Evolutionary conservation across 2,113 vertebrate genomes (phyloP).

Genomic region (Alligator mississippiensis): DNA sequence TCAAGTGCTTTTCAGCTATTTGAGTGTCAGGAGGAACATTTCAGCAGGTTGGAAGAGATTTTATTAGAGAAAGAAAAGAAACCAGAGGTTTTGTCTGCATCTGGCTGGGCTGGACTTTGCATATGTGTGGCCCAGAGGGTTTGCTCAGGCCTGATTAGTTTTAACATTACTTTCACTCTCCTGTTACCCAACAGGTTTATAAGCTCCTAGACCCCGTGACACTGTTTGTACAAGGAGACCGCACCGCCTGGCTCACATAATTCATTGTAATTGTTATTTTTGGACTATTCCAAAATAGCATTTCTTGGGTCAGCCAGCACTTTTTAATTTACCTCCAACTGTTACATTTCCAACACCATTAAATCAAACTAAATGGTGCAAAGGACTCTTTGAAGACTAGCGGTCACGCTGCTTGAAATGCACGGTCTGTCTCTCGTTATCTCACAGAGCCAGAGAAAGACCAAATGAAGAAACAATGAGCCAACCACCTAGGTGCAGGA

Average conservation of each 20-base stretch:
- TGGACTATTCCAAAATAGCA: not conserved
- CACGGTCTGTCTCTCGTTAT: accelerated
- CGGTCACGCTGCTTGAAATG: not conserved
- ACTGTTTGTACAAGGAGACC: not conserved
- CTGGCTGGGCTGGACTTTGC: not conserved
- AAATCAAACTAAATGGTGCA: accelerated
- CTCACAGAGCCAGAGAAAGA: not conserved
- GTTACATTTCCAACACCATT: accelerated
- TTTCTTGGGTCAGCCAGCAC: not conserved
- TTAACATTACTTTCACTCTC: not conserved
- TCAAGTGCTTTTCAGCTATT: too few species aligned
- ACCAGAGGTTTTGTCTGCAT: not conserved
- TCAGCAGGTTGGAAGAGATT: not conserved
- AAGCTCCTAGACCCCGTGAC: not conserved
- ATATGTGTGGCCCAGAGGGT: not conserved
- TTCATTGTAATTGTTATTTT: too few species aligned
- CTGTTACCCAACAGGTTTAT: not conserved
- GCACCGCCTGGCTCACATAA: not conserved
- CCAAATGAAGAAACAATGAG: not conserved
- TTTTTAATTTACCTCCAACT: accelerated
- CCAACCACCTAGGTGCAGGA: not conserved
- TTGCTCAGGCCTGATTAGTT: not conserved
- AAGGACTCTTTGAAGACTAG: not conserved
- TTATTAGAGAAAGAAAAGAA: not conserved
- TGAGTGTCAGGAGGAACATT: not conserved